Evolutionary conservation across 2,113 vertebrate genomes (phyloP).

Genomic region (Archilochus colubris): DNA sequence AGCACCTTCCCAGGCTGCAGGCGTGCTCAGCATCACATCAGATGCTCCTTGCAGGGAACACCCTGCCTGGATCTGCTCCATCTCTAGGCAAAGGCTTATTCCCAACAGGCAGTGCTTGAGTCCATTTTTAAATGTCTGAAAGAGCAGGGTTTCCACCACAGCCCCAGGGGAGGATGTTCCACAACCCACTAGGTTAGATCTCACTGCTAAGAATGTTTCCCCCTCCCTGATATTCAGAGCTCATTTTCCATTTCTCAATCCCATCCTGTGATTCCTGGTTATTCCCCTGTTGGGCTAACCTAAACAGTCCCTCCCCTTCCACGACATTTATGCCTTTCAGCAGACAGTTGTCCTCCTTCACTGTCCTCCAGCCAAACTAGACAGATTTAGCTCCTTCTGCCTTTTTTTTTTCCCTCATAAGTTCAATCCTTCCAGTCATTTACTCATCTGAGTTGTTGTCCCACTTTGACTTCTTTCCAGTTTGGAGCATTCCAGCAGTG

Average conservation of each 20-base stretch:
- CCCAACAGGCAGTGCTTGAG: background rate
- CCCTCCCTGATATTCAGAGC: background rate
- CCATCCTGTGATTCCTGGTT: constrained; percentile 11
- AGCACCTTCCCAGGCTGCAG: background rate
- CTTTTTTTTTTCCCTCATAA: constrained; percentile 36
- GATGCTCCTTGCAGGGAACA: background rate
- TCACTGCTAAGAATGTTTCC: constrained; percentile 27
- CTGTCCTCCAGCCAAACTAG: constrained; percentile 7
- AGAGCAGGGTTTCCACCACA: constrained; percentile 34
- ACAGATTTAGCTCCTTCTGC: background rate
- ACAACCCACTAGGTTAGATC: background rate
- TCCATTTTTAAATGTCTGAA: background rate
- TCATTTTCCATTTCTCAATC: constrained; percentile 54
- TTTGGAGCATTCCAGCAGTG: background rate
- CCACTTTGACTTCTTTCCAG: constrained; percentile 21
- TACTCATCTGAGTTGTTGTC: background rate
- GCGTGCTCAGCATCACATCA: background rate
- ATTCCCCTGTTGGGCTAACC: constrained; percentile 40
- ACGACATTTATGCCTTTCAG: background rate
- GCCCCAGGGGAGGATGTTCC: background rate
- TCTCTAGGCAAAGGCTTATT: background rate
- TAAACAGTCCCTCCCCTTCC: constrained; percentile 2
- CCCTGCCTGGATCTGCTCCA: background rate
- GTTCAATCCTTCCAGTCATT: constrained; percentile 46
- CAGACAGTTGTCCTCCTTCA: constrained; percentile 34